Percentiles rank a stretch among this genome's conserved stretches.
These are phyloP conservation scores for Siphamia tubifer DNA, from an alignment of 2,113 vertebrate species.

Conservation along the genomic window DNA sequence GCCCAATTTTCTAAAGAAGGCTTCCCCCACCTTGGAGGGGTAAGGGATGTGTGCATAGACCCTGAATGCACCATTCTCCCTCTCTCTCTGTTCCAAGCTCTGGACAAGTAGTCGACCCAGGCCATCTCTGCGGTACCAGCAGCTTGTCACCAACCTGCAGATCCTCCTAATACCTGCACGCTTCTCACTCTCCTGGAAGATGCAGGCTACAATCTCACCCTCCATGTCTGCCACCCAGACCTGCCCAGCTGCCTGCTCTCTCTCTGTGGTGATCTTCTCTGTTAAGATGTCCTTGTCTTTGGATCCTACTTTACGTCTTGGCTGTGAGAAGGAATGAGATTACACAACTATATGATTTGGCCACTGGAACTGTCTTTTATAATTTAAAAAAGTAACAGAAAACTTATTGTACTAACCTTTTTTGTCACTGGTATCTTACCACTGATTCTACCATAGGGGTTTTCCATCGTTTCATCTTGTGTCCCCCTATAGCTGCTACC, in stretches of 20 bases:
- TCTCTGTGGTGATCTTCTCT: slow-evolving; percentile 67
- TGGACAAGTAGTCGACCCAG: slow-evolving; percentile 81
- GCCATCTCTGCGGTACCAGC: slow-evolving; percentile 84
- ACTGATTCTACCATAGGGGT: slow-evolving; percentile 63
- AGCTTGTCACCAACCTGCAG: slow-evolving; percentile 83
- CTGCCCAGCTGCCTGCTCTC: slow-evolving; percentile 73
- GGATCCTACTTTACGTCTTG: slow-evolving; percentile 42
- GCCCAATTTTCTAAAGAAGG: slow-evolving; percentile 80
- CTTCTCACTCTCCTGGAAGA: slow-evolving; percentile 70
- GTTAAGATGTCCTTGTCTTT: slow-evolving; percentile 57
- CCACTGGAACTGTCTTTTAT: background rate
- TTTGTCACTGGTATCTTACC: slow-evolving; percentile 54
- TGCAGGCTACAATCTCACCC: slow-evolving; percentile 83
- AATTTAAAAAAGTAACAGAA: background rate
- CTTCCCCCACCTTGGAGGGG: slow-evolving; percentile 77
- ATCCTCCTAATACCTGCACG: slow-evolving; percentile 67
- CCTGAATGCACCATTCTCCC: slow-evolving; percentile 62
- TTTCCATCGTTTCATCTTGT: slow-evolving; percentile 65
- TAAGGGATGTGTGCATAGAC: slow-evolving; percentile 75
- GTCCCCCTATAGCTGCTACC: slow-evolving; percentile 75
- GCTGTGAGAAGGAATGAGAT: slow-evolving; percentile 1
- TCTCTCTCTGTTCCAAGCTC: slow-evolving; percentile 77
- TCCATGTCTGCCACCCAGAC: slow-evolving; percentile 86
- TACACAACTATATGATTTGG: background rate
- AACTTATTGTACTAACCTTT: slow-evolving; percentile 38